These are phyloP conservation scores for Elaeidobius kamerunicus DNA, from an alignment of 2,888 invertebrate species.

Conservation along the genomic window DNA sequence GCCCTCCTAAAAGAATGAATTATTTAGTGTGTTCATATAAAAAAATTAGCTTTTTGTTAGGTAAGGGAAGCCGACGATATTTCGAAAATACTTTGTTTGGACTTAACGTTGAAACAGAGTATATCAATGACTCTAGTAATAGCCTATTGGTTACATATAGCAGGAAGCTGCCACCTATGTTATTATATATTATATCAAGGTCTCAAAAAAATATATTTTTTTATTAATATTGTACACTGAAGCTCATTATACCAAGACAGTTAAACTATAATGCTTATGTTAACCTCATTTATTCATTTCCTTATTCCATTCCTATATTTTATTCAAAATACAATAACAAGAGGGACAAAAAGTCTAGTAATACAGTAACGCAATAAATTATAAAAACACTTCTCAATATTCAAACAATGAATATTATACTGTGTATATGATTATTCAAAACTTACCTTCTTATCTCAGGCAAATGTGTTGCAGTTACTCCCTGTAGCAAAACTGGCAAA, in stretches of 20 bases:
- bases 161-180: no score
- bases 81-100: not conserved
- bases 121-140: no score
- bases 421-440: not conserved
- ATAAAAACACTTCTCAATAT: no score
- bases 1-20: conserved; percentile 51
- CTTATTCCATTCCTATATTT: not conserved
- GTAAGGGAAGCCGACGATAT: not conserved
- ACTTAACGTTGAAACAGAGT: not conserved
- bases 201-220: no score
- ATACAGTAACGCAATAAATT: no score
- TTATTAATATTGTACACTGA: no score
- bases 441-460: conserved; percentile 57
- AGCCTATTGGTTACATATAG: no score
- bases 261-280: not conserved
- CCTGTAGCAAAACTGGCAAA: conserved; percentile 54
- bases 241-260: no score
- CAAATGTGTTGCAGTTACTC: conserved; percentile 54
- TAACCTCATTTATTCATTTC: not conserved
- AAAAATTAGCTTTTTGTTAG: not conserved
- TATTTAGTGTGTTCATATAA: not conserved
- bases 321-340: no score
- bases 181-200: no score
- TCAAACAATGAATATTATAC: no score
- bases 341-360: no score